These are phyloP conservation scores for Rhyacophila evoluta DNA, from an alignment of 2,888 invertebrate genomes.

Conservation along the genomic window DNA sequence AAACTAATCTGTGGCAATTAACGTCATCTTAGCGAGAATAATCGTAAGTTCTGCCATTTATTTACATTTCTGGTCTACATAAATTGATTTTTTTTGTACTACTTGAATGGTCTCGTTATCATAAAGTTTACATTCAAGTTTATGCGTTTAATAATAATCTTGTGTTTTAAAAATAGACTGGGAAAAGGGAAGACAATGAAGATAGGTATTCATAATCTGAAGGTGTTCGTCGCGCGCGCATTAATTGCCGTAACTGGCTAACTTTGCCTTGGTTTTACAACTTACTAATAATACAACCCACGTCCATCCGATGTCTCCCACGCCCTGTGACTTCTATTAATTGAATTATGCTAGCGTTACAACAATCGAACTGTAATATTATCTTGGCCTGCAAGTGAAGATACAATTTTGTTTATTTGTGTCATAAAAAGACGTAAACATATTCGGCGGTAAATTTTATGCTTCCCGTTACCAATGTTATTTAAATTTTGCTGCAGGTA, in stretches of 20 bases:
- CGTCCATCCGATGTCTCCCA: slow-evolving; percentile 36
- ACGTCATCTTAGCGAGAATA: slow-evolving; percentile 40
- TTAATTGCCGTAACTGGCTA: slow-evolving; percentile 33
- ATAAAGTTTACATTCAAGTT: not conserved
- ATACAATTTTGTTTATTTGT: slow-evolving; percentile 36
- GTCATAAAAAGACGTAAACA: slow-evolving; percentile 41
- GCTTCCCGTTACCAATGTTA: not conserved
- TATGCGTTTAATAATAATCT: slow-evolving; percentile 27
- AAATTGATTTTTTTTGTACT: slow-evolving; percentile 24
- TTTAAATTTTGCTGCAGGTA: not conserved
- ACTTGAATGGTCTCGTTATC: not conserved
- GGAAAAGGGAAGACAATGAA: slow-evolving; percentile 8
- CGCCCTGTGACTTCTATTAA: slow-evolving; percentile 37
- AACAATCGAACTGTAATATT: slow-evolving; percentile 29
- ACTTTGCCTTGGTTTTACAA: slow-evolving; percentile 38
- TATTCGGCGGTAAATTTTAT: slow-evolving; percentile 34
- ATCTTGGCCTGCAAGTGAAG: slow-evolving; percentile 5
- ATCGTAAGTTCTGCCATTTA: slow-evolving; percentile 25
- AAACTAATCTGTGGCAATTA: slow-evolving; percentile 40
- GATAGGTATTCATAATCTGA: not conserved
- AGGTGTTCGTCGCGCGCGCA: slow-evolving; percentile 45
- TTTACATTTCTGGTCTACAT: slow-evolving; percentile 24
- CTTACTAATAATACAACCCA: slow-evolving; percentile 37
- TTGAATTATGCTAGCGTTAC: slow-evolving; percentile 39
- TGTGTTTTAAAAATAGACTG: slow-evolving; percentile 41